Percentiles rank a stretch among this genome's conserved stretches.
phyloP scores from a whole-genome alignment of 2,113 vertebrate species.

The Callaeas wilsoni region DNA sequence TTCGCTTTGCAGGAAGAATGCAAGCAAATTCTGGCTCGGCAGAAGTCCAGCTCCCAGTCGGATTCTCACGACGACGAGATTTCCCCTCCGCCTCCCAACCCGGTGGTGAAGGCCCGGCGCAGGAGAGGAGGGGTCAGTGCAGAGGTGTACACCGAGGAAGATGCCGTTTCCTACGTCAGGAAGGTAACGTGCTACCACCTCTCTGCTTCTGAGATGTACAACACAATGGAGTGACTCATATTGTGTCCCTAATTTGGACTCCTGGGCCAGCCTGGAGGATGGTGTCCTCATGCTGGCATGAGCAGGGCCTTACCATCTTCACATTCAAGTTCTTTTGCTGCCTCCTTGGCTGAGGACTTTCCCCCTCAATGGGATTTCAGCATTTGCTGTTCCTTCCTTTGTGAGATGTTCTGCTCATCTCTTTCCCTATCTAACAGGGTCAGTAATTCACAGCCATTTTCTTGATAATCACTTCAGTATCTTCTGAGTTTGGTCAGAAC shows the following conservation, averaged over 20 bases:
- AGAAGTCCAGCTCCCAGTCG: slow-evolving; percentile 92
- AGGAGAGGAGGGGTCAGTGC: slow-evolving; percentile 93
- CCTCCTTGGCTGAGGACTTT: neutral
- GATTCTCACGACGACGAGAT: slow-evolving; percentile 93
- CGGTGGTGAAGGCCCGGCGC: slow-evolving; percentile 87
- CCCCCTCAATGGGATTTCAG: neutral
- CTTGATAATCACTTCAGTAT: neutral
- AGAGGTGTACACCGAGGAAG: slow-evolving; percentile 96
- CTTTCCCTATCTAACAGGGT: neutral
- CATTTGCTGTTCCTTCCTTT: neutral
- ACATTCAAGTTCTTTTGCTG: neutral
- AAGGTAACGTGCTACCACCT: slow-evolving; percentile 74
- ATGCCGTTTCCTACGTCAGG: slow-evolving; percentile 93
- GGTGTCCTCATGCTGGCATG: neutral
- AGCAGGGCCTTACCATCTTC: neutral
- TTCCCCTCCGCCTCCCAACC: slow-evolving; percentile 90
- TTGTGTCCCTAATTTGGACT: neutral
- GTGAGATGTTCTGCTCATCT: neutral
- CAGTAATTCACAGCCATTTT: neutral
- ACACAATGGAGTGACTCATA: fast-evolving
- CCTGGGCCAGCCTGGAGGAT: neutral
- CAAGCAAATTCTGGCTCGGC: slow-evolving; percentile 91
- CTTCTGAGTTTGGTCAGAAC: neutral
- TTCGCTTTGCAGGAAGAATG: slow-evolving; percentile 87
- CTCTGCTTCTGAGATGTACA: neutral